Conservation (phyloP, 2,888 invertebrate genomes). For the Eudasyphora cyanicolor region DNA sequence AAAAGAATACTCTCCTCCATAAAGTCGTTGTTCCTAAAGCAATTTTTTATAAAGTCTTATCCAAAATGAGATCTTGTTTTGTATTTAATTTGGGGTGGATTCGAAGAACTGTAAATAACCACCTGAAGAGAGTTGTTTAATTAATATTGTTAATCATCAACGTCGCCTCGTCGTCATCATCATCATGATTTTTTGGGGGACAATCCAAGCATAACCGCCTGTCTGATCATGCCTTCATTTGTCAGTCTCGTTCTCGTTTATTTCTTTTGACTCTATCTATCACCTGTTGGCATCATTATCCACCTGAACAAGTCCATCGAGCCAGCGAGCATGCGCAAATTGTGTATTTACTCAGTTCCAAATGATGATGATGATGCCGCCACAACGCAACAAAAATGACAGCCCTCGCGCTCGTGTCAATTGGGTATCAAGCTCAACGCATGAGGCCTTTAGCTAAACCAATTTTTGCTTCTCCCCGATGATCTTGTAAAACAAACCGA, state of each 20-base stretch:
- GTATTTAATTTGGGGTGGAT: neutral
- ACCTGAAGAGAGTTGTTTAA: too few species aligned
- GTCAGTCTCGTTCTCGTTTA: too few species aligned
- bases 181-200: too few species aligned
- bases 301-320: neutral
- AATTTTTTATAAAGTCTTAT: neutral
- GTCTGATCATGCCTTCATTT: too few species aligned
- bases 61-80: neutral
- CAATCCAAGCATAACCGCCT: too few species aligned
- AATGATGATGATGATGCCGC: conserved; percentile 12
- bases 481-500: neutral
- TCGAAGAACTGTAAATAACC: too few species aligned
- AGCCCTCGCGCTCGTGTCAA: conserved; percentile 52
- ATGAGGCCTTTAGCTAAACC: conserved; percentile 42
- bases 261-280: neutral
- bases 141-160: too few species aligned
- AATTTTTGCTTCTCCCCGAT: neutral
- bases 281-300: neutral
- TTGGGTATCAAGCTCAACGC: conserved; percentile 47
- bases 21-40: neutral
- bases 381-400: conserved; percentile 12
- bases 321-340: conserved; percentile 48
- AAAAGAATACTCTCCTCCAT: too few species aligned
- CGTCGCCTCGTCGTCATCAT: too few species aligned
- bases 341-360: conserved; percentile 30